Evolutionary conservation across 2,888 invertebrate species (phyloP), one percentile per base, ranked within the genome.

Genomic region (Sialis fuliginosa): DNA sequence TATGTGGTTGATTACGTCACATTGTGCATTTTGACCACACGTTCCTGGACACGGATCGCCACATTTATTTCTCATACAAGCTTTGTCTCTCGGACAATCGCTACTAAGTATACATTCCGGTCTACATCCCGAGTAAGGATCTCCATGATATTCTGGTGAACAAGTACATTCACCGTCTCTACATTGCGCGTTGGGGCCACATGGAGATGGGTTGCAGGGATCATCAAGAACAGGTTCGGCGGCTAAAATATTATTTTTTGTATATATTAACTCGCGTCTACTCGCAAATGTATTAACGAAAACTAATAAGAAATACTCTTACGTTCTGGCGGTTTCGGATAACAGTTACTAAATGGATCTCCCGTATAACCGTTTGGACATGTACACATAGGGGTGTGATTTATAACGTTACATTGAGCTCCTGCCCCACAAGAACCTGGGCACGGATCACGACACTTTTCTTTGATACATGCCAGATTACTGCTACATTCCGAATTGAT

Each of bases 361-460:
- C 88, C 88, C 4, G 71, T 74, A 55, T 75, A 84, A 45, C 82
- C 81, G 39, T 72, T 67, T 4, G 74, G 67, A 58, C 88, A 88
- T 39, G 75, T 77, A 59, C 88, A 88, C 54, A 77, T 76, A 5
- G 87, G 81, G 22, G 79, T 70, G 57, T 87, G 87, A 56, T 77
- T 79, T 53, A 81, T 77, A 7, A 86, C 82, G 58, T 69, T 72
- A 56, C 88, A 88, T 52, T 76, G 66, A 1, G 86, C 81, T 52
- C 75, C 75, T 46, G 76, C 62, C 33, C 85, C 87, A 61, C 88
- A 88, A 6, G 80, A 77, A 39, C 82, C 84, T 2, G 80, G 79
- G 56, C 87, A 87, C 2, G 87, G 85, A 62, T 87, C 79, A 44
- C 70, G 64, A 63, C 87, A 87, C 60, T 77, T 80, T 57, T 80